Evolutionary conservation across 2,113 vertebrate species (phyloP), one percentile per base, ranked within the genome.

Genomic region (Prunella himalayana): DNA sequence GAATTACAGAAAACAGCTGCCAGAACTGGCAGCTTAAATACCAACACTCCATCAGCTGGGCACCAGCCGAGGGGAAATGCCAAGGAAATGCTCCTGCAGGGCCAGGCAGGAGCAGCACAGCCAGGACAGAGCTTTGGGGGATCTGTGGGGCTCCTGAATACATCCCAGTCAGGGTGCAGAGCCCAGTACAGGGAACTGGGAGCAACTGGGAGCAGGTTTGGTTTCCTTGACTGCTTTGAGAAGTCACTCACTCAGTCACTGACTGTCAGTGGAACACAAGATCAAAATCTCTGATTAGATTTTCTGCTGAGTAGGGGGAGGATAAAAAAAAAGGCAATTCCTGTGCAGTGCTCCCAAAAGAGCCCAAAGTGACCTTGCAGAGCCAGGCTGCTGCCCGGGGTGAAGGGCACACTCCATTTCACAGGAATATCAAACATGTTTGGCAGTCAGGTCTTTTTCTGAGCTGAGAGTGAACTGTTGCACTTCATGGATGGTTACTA

Each of bases 1-100:
- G 91, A 66, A 77, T 89, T 37, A 41, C 47, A 39, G 56, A 37
- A 92, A 64, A n/a, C 75, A 87, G 70, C 75, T 69, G 87, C 94
- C 94, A 82, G 54, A 76, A 42, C 30, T 13, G 59, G 63, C 89
- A 80, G 70, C 79, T 91, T 27, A 76, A 87, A 37, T 61, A 18
- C 33, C 61, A 13, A 22, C 53, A 23, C 66, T 82, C 59, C 71
- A 63, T 87, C 78, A 61, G 59, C 79, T 24, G 35, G 33, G 71
- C 49, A 28, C 31, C 71, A 78, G 87, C 33, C 42, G 2, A 1
- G 25, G 56, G 65, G 8, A 45, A 84, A 42, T 53, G 73, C 59
- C 78, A 39, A 6, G 69, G 83, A 39, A 68, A 53, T 33, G 12
- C 30, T 25, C 2, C 86, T 1, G 21, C 50, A 18, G 85, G 27